Evolutionary conservation across 2,113 vertebrate genomes (phyloP), one percentile per base, ranked within the genome.

Genomic region (Corapipo altera): DNA sequence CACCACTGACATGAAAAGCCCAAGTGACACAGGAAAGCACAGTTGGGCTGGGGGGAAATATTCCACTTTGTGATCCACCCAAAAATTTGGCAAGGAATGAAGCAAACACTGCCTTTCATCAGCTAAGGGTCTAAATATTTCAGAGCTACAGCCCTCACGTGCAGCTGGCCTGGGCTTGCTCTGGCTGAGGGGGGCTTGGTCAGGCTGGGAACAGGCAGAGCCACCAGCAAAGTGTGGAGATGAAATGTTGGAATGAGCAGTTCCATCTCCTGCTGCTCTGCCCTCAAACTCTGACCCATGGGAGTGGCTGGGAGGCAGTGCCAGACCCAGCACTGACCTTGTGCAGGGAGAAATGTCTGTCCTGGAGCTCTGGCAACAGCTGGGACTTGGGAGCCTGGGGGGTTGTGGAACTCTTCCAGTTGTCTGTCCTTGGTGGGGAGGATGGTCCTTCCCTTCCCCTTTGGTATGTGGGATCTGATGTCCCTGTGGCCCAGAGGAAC

Each of bases 401-500:
- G 59, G 17, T n/a, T n/a, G 54, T 37, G 55, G 5, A 14, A 0
- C 4, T 33, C 41, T 4, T 39, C 44, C 6, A 0, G 5, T 24
- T 54, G 17, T 37, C 48, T 59, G 67, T 20, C 72, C 22, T 5
- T 62, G 32, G 2, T 0, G 4, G 33, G 51, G 33, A 62, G 6
- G 33, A 28, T 6, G 4, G 11, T 19, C 39, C 51, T 83, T 37
- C 27, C 43, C 9, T 72, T 12, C 17, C 32, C 54, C 14, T 69
- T 33, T 1, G 0, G 21, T 33, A 22, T 41, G 19, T 44, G 39
- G 6, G 41, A 9, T 35, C 39, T 54, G 35, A 20, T 61, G 51
- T 52, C 0, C 0, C 7, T 8, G 24, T 28, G 58, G 12, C 5
- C 52, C 32, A 35, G 22, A 67, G 17, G 24, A 27, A 4, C 22